phyloP scores from a whole-genome alignment of 92 coral and sea anemone species.

The Siderastrea radians region DNA sequence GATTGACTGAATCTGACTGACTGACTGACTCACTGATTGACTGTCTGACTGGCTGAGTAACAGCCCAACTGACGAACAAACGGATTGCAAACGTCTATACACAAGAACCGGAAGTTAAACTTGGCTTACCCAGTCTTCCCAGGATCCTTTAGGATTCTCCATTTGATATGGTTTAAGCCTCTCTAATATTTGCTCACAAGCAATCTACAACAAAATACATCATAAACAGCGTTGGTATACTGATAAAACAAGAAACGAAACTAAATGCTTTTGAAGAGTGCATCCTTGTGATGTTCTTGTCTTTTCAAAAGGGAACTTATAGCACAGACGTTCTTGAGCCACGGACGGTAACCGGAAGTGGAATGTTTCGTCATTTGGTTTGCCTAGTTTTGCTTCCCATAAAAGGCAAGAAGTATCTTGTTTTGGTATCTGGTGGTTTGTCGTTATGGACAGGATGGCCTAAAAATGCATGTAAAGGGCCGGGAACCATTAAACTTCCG shows the following conservation, averaged over 20 bases:
- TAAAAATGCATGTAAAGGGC: too few relatives aligned
- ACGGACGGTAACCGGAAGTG: too few relatives aligned
- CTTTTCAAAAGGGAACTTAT: too few relatives aligned
- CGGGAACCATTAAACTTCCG: too few relatives aligned
- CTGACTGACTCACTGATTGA: background rate
- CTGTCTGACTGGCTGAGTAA: background rate
- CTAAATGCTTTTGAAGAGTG: background rate
- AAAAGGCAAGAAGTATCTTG: too few relatives aligned
- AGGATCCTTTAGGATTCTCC: slow-evolving; percentile 85
- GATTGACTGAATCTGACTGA: background rate
- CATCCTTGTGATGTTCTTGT: background rate
- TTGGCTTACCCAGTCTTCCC: slow-evolving; percentile 89
- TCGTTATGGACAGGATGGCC: too few relatives aligned
- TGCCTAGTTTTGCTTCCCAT: too few relatives aligned
- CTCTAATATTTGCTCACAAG: slow-evolving; percentile 77
- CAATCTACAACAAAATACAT: slow-evolving; percentile 59
- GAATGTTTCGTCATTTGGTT: too few relatives aligned
- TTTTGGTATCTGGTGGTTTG: too few relatives aligned
- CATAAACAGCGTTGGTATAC: background rate
- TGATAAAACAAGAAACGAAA: background rate
- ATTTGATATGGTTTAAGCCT: slow-evolving; percentile 75
- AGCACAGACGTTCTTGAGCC: too few relatives aligned
- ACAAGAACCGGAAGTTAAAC: background rate
- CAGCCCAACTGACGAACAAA: background rate
- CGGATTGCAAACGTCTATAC: background rate